These are phyloP conservation scores for Melanargia galathea DNA, from an alignment of 2,888 invertebrate genomes.

Conservation along the genomic window DNA sequence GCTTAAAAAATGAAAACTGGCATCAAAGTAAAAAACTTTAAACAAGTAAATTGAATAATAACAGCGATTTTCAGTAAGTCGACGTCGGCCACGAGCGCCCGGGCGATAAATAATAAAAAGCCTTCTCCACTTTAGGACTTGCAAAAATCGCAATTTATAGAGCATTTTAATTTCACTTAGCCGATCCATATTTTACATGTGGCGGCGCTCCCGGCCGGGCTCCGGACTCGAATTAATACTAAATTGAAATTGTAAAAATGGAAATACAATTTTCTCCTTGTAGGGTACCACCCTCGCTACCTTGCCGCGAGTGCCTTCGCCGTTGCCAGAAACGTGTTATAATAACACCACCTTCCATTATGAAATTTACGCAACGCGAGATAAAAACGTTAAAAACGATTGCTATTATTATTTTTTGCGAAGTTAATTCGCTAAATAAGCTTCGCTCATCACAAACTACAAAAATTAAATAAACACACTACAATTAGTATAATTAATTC, in stretches of 20 bases:
- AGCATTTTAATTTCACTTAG: conserved; percentile 83
- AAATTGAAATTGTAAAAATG: conserved; percentile 83
- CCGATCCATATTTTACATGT: conserved; percentile 83
- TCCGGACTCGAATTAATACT: conserved; percentile 80
- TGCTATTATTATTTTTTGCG: conserved; percentile 25
- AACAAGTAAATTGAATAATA: conserved; percentile 79
- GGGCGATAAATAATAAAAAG: conserved; percentile 81
- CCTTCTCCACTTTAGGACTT: conserved; percentile 82
- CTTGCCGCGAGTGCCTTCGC: conserved; percentile 54
- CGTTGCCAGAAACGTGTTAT: conserved; percentile 71
- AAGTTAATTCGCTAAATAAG: conserved; percentile 8
- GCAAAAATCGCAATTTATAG: conserved; percentile 83
- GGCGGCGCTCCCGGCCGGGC: conserved; percentile 76
- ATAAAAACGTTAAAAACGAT: conserved; percentile 33
- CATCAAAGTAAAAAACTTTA: conserved; percentile 66
- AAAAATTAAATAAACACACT: neutral
- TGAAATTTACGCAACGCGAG: conserved; percentile 45
- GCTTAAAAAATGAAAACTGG: conserved; percentile 42
- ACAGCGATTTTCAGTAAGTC: conserved; percentile 77
- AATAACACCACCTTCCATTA: conserved; percentile 67
- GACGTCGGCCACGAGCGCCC: conserved; percentile 68
- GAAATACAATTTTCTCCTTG: conserved; percentile 81
- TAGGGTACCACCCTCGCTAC: conserved; percentile 56
- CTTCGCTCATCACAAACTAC: neutral
- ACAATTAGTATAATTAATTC: neutral